Conservation (phyloP, 2,113 vertebrate species). For the Corapipo altera region DNA sequence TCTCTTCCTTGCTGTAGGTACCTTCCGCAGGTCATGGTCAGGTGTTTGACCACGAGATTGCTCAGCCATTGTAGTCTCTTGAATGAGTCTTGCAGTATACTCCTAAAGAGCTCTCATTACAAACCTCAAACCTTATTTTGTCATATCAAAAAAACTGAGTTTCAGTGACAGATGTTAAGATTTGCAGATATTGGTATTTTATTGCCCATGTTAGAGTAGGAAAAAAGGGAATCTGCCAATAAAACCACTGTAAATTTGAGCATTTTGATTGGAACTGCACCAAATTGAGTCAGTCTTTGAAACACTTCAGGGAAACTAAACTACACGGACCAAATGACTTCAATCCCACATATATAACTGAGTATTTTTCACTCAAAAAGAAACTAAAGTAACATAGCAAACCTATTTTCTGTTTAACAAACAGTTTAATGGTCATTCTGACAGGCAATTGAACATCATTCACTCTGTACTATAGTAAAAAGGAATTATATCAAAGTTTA, state of each 20-base stretch:
- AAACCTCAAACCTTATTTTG: neutral
- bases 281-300: neutral
- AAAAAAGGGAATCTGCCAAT: neutral
- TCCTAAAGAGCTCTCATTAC: neutral
- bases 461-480: neutral
- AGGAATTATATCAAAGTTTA: neutral
- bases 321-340: neutral
- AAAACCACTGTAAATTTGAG: neutral
- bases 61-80: neutral
- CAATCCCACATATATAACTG: neutral
- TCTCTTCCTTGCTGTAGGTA: too few species aligned
- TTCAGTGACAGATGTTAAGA: neutral
- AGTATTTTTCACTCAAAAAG: neutral
- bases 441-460: neutral
- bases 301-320: neutral
- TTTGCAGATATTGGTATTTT: neutral
- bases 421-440: neutral
- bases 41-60: neutral
- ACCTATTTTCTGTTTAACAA: neutral
- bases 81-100: neutral
- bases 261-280: neutral
- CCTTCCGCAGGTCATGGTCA: neutral
- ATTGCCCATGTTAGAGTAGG: neutral
- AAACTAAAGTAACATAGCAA: neutral
- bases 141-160: neutral